phyloP scores from a whole-genome alignment of 2,888 invertebrate genomes.

The Eudasyphora cyanicolor region DNA sequence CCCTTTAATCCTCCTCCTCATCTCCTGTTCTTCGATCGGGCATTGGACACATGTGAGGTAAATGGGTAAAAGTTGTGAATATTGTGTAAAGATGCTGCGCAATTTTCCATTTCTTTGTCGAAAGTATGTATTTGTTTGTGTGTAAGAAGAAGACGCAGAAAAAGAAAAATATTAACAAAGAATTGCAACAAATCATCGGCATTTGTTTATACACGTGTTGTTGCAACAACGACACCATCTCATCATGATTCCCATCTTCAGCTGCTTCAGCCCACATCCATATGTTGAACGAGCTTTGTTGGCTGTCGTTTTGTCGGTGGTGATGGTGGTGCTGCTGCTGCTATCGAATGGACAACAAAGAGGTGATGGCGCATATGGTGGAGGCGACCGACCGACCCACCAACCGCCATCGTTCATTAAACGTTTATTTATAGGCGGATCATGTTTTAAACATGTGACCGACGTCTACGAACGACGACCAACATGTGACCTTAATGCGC shows the following conservation, averaged over 20 bases:
- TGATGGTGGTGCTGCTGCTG: no score
- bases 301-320: not conserved
- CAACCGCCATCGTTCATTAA: no score
- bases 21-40: no score
- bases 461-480: no score
- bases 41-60: no score
- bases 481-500: constrained; percentile 38
- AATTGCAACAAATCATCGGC: constrained; percentile 20
- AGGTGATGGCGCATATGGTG: not conserved
- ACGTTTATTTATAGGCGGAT: constrained; percentile 26
- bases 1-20: no score
- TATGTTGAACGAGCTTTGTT: not conserved
- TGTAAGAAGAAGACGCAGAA: not conserved
- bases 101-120: constrained; percentile 2
- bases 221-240: not conserved
- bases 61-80: not conserved
- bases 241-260: not conserved
- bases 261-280: not conserved
- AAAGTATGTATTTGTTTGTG: not conserved
- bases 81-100: constrained; percentile 17
- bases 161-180: constrained; percentile 3
- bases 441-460: constrained; percentile 34
- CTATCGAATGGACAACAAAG: not conserved
- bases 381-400: no score
- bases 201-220: constrained; percentile 8